Evolutionary conservation across 2,888 invertebrate genomes (phyloP).

Genomic region (Epsilonema sp.): DNA sequence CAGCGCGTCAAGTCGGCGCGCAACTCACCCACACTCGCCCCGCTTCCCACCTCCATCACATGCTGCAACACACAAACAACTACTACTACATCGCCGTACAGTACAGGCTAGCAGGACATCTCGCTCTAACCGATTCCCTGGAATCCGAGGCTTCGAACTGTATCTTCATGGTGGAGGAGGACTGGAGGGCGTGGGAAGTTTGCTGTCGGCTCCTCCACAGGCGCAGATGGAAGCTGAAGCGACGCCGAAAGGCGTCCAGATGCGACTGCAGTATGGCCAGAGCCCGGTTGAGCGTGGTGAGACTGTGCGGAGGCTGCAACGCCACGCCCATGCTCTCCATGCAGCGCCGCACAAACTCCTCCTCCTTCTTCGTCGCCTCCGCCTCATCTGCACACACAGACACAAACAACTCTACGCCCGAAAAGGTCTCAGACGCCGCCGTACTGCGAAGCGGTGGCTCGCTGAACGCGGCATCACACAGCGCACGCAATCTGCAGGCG

Average conservation of each 20-base stretch:
- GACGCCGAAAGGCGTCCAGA: conserved; percentile 66
- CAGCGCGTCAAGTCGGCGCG: neutral
- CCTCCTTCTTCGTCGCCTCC: conserved; percentile 47
- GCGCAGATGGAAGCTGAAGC: conserved; percentile 32
- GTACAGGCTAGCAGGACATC: no score
- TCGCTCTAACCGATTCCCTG: no score
- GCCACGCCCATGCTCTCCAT: conserved; percentile 74
- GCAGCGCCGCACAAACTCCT: conserved; percentile 75
- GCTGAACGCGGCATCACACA: no score
- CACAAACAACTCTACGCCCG: no score
- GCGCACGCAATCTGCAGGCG: no score
- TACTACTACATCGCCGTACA: no score
- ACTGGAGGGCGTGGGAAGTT: no score
- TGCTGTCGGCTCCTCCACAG: no score
- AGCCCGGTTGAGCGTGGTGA: conserved; percentile 73
- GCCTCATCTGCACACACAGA: conserved; percentile 20
- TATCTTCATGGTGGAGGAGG: no score
- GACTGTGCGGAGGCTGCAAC: conserved; percentile 37
- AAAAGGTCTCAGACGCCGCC: no score
- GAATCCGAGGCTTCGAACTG: no score
- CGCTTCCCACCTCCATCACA: neutral
- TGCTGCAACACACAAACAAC: neutral
- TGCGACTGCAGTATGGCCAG: conserved; percentile 68
- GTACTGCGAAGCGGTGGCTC: no score
- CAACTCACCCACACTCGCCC: neutral